A percentile compares a stretch with the other conserved stretches of the same genome.
phyloP scores from a whole-genome alignment of 2,888 invertebrate genomes.

The Patella ulyssiponensis region DNA sequence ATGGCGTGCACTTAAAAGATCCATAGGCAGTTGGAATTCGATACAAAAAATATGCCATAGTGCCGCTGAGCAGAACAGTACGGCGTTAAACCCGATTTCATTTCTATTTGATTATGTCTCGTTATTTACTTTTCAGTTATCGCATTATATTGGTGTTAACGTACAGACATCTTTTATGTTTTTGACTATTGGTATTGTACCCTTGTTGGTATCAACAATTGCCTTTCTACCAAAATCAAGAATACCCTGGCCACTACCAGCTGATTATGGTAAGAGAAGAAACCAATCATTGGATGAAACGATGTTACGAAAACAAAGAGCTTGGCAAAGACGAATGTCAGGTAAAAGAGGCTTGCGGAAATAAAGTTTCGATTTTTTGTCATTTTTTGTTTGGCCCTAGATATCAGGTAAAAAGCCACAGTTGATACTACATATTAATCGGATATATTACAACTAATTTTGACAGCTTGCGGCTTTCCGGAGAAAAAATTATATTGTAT shows the following conservation, averaged over 20 bases:
- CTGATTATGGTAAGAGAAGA: conserved; percentile 48
- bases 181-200: conserved; percentile 62
- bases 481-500: too few species aligned
- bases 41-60: too few species aligned
- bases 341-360: conserved; percentile 25
- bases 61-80: too few species aligned
- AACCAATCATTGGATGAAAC: conserved; percentile 44
- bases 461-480: too few species aligned
- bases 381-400: too few species aligned
- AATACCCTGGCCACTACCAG: conserved; percentile 63
- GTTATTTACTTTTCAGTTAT: conserved; percentile 38
- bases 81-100: too few species aligned
- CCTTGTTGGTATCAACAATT: conserved; percentile 63
- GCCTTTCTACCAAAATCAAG: conserved; percentile 63
- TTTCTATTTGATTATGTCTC: too few species aligned
- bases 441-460: too few species aligned
- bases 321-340: conserved; percentile 50
- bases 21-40: too few species aligned
- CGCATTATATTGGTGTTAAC: conserved; percentile 48
- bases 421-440: too few species aligned
- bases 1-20: too few species aligned
- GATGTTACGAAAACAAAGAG: conserved; percentile 42
- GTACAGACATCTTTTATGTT: conserved; percentile 68
- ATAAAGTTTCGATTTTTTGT: background rate
- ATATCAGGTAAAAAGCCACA: too few species aligned